phyloP scores from a whole-genome alignment of 2,888 invertebrate genomes.

The Drosophila algonquin region DNA sequence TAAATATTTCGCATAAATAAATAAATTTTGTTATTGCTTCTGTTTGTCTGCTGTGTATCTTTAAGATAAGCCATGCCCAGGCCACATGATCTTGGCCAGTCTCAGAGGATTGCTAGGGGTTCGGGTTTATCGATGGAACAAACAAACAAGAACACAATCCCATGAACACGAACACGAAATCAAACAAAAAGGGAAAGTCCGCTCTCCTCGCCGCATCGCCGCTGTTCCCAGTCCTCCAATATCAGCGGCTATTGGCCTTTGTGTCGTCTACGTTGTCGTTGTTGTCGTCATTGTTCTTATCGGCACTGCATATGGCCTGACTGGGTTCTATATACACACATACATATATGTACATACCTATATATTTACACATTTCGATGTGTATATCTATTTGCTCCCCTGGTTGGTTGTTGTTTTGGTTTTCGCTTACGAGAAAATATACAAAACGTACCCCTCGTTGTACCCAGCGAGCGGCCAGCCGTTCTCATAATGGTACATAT shows the following conservation, averaged over 20 bases:
- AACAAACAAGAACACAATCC: conserved; percentile 6
- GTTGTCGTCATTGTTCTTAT: conserved; percentile 65
- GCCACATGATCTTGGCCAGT: conserved; percentile 51
- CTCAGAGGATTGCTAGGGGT: not conserved
- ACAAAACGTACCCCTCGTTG: conserved; percentile 2
- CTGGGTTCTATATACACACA: conserved; percentile 2
- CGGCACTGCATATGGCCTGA: conserved; percentile 48
- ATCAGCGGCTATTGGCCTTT: conserved; percentile 72
- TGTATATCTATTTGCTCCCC: conserved; percentile 19
- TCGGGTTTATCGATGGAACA: conserved; percentile 28
- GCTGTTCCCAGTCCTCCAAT: conserved; percentile 31
- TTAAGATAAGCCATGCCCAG: conserved; percentile 31
- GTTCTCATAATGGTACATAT: not conserved
- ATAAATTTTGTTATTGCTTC: conserved; percentile 40
- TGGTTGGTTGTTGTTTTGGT: conserved; percentile 13
- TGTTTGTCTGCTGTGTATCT: conserved; percentile 28
- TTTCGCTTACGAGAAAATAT: not conserved
- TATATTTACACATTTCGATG: conserved; percentile 8
- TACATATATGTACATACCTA: not conserved
- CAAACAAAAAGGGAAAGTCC: conserved; percentile 63
- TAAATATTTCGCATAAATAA: conserved; percentile 53
- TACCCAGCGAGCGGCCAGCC: too few species aligned
- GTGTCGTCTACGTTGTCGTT: conserved; percentile 33
- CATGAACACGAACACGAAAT: not conserved
- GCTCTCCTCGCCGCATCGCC: conserved; percentile 8